Percentiles rank a stretch among this genome's conserved stretches.
Conservation (phyloP, 53 echinoderm and acorn worm genomes). For the Temnopleurus reevesii region DNA sequence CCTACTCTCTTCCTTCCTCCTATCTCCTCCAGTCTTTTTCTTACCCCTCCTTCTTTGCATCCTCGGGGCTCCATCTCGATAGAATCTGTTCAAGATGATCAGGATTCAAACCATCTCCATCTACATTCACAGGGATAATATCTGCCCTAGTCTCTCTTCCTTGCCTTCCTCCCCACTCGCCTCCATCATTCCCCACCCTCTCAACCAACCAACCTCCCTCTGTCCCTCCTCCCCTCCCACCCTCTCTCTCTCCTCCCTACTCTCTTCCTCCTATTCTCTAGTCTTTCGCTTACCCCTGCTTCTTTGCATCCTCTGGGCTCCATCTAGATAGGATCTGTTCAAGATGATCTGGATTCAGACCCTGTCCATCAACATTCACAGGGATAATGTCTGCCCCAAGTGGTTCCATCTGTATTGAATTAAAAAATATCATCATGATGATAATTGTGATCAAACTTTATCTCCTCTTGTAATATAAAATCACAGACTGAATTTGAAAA, state of each 20-base stretch:
- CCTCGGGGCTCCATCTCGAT: slow-evolving; percentile 80
- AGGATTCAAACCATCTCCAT: slow-evolving; percentile 82
- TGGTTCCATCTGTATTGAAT: background rate
- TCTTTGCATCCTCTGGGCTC: slow-evolving; percentile 70
- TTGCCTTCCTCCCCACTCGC: no score
- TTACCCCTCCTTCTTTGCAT: slow-evolving; percentile 70
- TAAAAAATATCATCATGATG: background rate
- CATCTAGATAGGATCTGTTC: slow-evolving; percentile 45
- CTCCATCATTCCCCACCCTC: no score
- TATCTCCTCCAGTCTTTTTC: background rate
- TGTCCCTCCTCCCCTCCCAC: background rate
- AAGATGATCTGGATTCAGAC: slow-evolving; percentile 76
- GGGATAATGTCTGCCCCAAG: background rate
- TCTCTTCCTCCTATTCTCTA: no score
- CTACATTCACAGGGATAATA: slow-evolving; percentile 68
- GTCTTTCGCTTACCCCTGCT: slow-evolving; percentile 63
- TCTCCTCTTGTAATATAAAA: no score
- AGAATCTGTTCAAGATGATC: slow-evolving; percentile 70
- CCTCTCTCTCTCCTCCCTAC: no score
- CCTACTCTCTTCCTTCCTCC: background rate
- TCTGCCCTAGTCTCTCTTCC: no score
- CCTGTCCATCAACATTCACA: slow-evolving; percentile 41
- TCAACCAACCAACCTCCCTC: no score
- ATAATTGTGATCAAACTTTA: no score
- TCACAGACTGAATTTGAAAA: no score